These are phyloP conservation scores for Carpatolechia fugitivella DNA, from an alignment of 2,888 invertebrate genomes.

Conservation along the genomic window DNA sequence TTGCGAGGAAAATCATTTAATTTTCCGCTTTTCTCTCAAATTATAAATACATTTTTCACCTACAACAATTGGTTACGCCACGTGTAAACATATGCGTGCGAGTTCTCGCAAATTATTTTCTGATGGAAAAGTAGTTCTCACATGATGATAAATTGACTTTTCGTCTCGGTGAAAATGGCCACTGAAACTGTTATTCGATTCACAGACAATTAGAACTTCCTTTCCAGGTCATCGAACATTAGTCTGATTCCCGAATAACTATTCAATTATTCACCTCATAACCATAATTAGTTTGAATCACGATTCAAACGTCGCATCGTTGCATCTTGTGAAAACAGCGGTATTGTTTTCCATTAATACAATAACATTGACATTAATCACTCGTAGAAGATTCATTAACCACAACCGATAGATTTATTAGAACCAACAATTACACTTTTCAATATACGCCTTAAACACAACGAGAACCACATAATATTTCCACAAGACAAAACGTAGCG, in stretches of 20 bases:
- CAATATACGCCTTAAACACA: too few species aligned
- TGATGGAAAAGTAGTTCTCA: not conserved
- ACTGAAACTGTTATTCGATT: not conserved
- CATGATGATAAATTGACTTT: not conserved
- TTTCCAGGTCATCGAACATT: slow-evolving; percentile 2
- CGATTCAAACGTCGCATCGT: not conserved
- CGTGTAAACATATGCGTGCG: too few species aligned
- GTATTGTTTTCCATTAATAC: not conserved
- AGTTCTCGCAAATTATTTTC: not conserved
- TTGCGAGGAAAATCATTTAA: not conserved
- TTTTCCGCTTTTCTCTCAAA: not conserved
- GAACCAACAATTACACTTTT: not conserved
- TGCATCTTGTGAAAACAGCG: not conserved
- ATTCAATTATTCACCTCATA: slow-evolving; percentile 8
- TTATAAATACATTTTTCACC: not conserved
- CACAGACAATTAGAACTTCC: not conserved
- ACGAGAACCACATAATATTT: not conserved
- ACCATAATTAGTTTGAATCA: not conserved
- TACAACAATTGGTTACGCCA: not conserved
- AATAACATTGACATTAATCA: not conserved
- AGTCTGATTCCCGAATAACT: not conserved
- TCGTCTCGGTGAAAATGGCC: not conserved
- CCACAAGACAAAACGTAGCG: not conserved
- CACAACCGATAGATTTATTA: not conserved
- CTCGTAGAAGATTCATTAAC: not conserved